Evolutionary conservation across 2,797 vertebrate genomes (phyloP).

Genomic region (Limosa lapponica): DNA sequence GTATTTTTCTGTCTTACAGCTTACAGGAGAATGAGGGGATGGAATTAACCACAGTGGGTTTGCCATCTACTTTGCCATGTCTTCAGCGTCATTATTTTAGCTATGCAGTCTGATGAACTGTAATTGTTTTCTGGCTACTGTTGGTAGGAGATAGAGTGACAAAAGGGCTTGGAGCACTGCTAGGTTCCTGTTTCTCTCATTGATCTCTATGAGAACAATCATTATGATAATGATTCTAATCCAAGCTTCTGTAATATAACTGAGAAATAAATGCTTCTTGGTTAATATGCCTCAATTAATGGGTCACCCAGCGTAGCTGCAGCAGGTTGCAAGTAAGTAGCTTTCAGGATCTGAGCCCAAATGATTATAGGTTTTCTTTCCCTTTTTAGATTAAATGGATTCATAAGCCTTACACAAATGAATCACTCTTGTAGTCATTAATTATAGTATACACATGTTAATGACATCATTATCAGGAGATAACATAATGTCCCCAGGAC

Average conservation of each 20-base stretch:
- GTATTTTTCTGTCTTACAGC: neutral
- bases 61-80: neutral
- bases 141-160: constrained; percentile 8
- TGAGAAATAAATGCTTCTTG: constrained; percentile 58
- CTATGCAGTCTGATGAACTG: constrained; percentile 14
- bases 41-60: neutral
- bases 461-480: constrained; percentile 69
- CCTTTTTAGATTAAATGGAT: constrained; percentile 65
- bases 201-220: constrained; percentile 64
- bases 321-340: constrained; percentile 53
- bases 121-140: constrained; percentile 41
- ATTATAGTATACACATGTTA: constrained; percentile 72
- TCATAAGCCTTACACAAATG: constrained; percentile 56
- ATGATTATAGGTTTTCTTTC: constrained; percentile 68
- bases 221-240: constrained; percentile 65
- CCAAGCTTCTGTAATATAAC: constrained; percentile 47
- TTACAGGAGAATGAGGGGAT: neutral
- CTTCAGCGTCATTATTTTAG: neutral
- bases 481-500: constrained; percentile 63
- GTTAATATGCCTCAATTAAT: constrained; percentile 63
- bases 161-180: constrained; percentile 44
- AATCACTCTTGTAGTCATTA: constrained; percentile 63
- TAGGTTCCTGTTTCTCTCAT: constrained; percentile 58
- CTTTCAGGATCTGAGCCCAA: constrained; percentile 61
- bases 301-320: constrained; percentile 37